phyloP scores from a whole-genome alignment of 2,797 vertebrate genomes.

The Oreochromis grahami region DNA sequence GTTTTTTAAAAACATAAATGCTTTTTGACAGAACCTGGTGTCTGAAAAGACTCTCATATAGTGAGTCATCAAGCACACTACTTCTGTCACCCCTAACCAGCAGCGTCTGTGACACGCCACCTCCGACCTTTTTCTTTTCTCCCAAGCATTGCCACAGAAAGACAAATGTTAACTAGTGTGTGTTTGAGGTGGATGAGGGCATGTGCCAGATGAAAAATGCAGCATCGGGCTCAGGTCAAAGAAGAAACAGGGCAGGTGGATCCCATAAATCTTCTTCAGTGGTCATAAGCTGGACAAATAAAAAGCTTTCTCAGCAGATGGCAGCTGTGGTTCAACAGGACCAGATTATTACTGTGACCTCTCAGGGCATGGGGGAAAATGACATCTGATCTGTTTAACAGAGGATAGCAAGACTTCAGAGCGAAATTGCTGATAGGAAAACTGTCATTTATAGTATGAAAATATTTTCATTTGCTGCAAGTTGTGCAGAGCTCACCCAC shows the following conservation, averaged over 20 bases:
- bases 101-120: not conserved
- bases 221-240: not conserved
- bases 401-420: not conserved
- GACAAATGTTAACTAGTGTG: not conserved
- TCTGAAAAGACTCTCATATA: conserved; percentile 25
- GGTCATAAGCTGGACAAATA: conserved; percentile 35
- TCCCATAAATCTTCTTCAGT: conserved; percentile 33
- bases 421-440: not conserved
- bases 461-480: not conserved
- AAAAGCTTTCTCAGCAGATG: conserved; percentile 28
- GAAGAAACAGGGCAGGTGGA: conserved; percentile 25
- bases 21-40: conserved; percentile 39
- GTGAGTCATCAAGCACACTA: conserved; percentile 40
- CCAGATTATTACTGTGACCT: conserved; percentile 7
- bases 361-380: not conserved
- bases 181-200: not conserved
- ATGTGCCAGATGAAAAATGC: not conserved
- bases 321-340: conserved; percentile 45
- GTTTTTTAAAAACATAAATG: not conserved
- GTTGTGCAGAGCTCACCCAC: not conserved
- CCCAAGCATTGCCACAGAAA: not conserved
- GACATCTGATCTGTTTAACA: not conserved
- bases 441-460: too few species aligned
- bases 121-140: not conserved
- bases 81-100: conserved; percentile 43